Conservation (phyloP, 2,113 vertebrate genomes). For the Potamarius usumacintae region DNA sequence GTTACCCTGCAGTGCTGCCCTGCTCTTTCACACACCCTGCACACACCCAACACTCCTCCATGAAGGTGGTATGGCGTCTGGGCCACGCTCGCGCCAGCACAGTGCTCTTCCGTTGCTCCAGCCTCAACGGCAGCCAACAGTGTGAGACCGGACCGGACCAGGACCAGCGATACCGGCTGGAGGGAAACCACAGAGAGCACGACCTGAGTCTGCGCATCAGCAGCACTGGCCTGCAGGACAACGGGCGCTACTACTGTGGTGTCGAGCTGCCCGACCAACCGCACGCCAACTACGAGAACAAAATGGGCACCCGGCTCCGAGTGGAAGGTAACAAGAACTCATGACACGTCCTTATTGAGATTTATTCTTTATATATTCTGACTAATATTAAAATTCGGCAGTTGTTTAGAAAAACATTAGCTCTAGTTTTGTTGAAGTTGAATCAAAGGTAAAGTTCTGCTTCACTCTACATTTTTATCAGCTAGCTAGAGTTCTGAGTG, state of each 20-base stretch:
- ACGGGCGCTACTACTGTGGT: conserved; percentile 84
- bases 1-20: conserved; percentile 82
- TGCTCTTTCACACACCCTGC: conserved; percentile 91
- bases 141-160: conserved; percentile 79
- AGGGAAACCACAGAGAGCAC: conserved; percentile 83
- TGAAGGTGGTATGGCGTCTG: conserved; percentile 84
- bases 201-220: conserved; percentile 88
- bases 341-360: neutral
- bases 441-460: neutral
- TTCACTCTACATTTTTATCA: neutral
- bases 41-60: conserved; percentile 79
- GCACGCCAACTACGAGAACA: conserved; percentile 84
- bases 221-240: conserved; percentile 80
- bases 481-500: neutral
- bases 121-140: conserved; percentile 66
- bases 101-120: conserved; percentile 82
- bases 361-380: neutral
- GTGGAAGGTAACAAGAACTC: conserved; percentile 75
- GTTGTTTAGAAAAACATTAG: neutral
- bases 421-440: neutral
- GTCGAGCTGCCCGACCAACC: conserved; percentile 81
- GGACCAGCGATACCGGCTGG: conserved; percentile 85
- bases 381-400: neutral
- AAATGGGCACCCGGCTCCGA: conserved; percentile 81
- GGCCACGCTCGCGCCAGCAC: conserved; percentile 75